phyloP scores from a whole-genome alignment of 2,113 vertebrate genomes.

The Mormyrus iriodes region DNA sequence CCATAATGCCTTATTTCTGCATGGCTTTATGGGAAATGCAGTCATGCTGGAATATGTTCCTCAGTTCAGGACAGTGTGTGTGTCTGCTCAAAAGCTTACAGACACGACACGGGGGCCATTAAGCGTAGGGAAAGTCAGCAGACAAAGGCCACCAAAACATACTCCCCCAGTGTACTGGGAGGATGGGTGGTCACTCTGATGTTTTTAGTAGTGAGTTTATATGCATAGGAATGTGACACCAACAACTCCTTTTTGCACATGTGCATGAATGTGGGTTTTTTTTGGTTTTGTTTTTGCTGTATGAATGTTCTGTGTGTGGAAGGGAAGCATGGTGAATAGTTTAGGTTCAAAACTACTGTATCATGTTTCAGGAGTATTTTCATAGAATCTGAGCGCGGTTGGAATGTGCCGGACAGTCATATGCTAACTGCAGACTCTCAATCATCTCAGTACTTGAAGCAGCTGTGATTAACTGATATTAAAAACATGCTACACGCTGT shows the following conservation, averaged over 20 bases:
- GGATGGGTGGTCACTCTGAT: background rate
- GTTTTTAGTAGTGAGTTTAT: background rate
- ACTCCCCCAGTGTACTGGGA: background rate
- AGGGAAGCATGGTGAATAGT: background rate
- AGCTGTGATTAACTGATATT: slow-evolving; percentile 19
- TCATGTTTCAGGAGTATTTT: slow-evolving; percentile 15
- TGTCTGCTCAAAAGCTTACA: background rate
- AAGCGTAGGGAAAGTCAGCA: background rate
- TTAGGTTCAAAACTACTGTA: slow-evolving; percentile 40
- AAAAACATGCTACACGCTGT: slow-evolving; percentile 37
- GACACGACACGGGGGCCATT: background rate
- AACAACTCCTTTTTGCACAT: background rate
- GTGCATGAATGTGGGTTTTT: background rate
- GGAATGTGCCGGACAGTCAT: background rate
- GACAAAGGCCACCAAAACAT: background rate
- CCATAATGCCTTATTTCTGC: background rate
- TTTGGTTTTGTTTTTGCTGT: background rate
- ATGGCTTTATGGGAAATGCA: background rate
- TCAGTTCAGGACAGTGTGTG: background rate
- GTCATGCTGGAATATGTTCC: background rate
- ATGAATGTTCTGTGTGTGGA: background rate
- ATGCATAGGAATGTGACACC: background rate
- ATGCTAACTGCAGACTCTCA: background rate
- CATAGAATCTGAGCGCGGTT: background rate
- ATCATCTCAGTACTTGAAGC: background rate